A percentile compares a stretch with the other conserved stretches of the same genome.
Conservation (phyloP, 1,140 invertebrate genomes). For the Pollicipes pollicipes region DNA sequence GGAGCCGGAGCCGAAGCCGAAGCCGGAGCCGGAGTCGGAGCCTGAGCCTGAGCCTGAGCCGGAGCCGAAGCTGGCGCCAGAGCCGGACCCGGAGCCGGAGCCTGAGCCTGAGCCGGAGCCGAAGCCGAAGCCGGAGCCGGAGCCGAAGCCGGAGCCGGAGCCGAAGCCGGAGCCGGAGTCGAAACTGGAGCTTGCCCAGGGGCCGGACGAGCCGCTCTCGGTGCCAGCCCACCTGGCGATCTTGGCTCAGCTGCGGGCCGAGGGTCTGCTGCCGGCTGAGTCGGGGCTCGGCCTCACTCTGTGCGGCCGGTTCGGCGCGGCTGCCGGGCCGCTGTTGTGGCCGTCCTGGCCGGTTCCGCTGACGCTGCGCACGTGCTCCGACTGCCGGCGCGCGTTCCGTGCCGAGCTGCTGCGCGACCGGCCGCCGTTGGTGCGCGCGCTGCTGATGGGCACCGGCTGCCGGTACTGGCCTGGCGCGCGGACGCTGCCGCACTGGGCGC, state of each 20-base stretch:
- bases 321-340: no score
- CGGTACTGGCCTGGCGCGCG: not conserved
- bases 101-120: no score
- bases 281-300: not conserved
- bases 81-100: no score
- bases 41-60: no score
- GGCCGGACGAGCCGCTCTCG: no score
- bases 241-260: not conserved
- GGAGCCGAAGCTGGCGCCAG: no score
- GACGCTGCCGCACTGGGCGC: not conserved
- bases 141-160: no score
- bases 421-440: not conserved
- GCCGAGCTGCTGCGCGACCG: not conserved
- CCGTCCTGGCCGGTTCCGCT: not conserved
- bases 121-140: no score
- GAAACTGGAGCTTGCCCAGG: no score
- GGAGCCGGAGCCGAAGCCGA: no score
- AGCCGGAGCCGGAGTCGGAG: no score
- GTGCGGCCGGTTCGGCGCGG: not conserved
- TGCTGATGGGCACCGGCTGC: not conserved
- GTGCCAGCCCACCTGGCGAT: not conserved
- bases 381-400: not conserved
- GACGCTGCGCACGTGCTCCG: not conserved
- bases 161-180: no score
- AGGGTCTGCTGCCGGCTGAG: not conserved